Evolutionary conservation across 2,113 vertebrate genomes (phyloP), one percentile per base, ranked within the genome.

Genomic region (Colistium nudipinnis): DNA sequence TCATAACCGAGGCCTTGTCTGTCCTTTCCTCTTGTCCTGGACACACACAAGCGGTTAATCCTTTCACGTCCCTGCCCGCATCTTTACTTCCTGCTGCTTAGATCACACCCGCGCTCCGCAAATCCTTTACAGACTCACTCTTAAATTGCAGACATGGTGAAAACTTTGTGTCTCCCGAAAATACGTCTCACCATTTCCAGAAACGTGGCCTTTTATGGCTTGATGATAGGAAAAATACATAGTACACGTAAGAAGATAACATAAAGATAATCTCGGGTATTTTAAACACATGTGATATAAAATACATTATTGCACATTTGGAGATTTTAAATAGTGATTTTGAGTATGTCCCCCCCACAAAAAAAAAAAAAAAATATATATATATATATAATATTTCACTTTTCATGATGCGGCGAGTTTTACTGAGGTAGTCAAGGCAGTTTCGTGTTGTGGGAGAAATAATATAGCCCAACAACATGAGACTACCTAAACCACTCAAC

Each of bases 401-500:
- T 85, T 80, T 76, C 66, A 69, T 19, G 92, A 89, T 91, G 93
- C 86, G 95, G 93, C 88, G 95, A 95, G 89, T 93, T 94, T 94
- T 95, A 94, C 96, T 97, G 96, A 95, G 95, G 96, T 96, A 95
- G 96, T 98, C 93, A 95, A 97, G 96, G 94, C 96, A 97, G 96
- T 96, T 95, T 96, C 94, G 87, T 96, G 97, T 96, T 96, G 95
- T 95, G 94, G 95, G 94, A 94, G 93, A 92, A 94, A 82, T 92
- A 94, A 92, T 57, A 92, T 76, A 97, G 94, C 94, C 95, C 95
- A 98, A 97, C 96, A 98, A 97, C 96, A 97, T 95, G 94, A 98
- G 96, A 98, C 95, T 98, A 98, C 96, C 96, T 98, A 97, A 96
- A 98, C 94, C 96, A 96, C 96, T 93, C 93, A 93, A 91, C 96